phyloP scores from a whole-genome alignment of 2,888 invertebrate species.

The Ochropacha duplaris region DNA sequence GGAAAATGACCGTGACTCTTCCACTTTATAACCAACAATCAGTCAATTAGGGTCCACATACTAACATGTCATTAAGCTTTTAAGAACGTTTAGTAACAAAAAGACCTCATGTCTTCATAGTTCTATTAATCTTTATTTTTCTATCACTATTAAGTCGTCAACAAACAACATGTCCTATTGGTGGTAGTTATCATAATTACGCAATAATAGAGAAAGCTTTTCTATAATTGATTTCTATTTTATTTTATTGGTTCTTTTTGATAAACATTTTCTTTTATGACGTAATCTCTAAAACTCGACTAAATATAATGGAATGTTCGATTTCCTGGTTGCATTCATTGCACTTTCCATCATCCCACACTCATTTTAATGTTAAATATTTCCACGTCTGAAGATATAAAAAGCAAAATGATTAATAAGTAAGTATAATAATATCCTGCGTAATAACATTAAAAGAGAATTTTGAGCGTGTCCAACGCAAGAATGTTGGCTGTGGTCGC shows the following conservation, averaged over 20 bases:
- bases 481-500: slow-evolving; percentile 61
- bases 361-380: not conserved
- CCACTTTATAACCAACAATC: slow-evolving; percentile 46
- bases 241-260: not conserved
- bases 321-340: not conserved
- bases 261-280: not conserved
- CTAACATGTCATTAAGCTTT: slow-evolving; percentile 59
- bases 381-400: not conserved
- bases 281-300: not conserved
- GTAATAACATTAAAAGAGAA: slow-evolving; percentile 34
- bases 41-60: slow-evolving; percentile 44
- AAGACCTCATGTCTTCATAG: slow-evolving; percentile 26
- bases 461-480: slow-evolving; percentile 39
- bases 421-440: not conserved
- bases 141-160: slow-evolving; percentile 24
- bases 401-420: not conserved
- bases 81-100: slow-evolving; percentile 59
- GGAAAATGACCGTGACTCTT: slow-evolving; percentile 48
- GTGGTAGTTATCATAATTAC: not conserved
- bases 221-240: not conserved
- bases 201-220: not conserved
- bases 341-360: not conserved
- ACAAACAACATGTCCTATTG: not conserved
- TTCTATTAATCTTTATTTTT: slow-evolving; percentile 30
- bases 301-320: too few relatives aligned